phyloP scores from a whole-genome alignment of 2,113 vertebrate genomes.

The Gopherus flavomarginatus region DNA sequence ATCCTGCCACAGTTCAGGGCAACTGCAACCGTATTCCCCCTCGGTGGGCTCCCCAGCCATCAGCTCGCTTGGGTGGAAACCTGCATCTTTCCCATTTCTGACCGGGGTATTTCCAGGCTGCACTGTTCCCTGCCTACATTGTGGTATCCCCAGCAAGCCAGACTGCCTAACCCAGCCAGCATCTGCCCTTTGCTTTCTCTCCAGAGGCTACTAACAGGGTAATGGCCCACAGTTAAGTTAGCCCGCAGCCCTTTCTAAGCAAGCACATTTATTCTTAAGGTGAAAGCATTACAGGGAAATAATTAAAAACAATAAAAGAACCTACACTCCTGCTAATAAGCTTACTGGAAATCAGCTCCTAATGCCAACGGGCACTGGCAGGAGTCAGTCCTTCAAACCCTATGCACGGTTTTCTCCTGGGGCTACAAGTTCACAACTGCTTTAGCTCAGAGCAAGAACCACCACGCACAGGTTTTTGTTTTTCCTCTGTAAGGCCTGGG shows the following conservation, averaged over 20 bases:
- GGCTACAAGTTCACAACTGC: too few species aligned
- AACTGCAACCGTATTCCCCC: too few species aligned
- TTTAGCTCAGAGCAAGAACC: too few species aligned
- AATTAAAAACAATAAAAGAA: neutral
- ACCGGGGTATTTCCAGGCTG: neutral
- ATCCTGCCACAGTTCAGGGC: too few species aligned
- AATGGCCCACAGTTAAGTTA: too few species aligned
- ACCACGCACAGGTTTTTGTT: too few species aligned
- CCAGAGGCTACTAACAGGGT: neutral
- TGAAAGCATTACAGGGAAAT: neutral
- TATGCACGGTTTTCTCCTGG: too few species aligned
- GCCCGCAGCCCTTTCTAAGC: neutral
- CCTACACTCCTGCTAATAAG: neutral
- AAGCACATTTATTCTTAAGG: neutral
- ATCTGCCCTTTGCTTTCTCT: neutral
- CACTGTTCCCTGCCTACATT: neutral
- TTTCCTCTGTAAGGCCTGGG: too few species aligned
- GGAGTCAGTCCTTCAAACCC: too few species aligned
- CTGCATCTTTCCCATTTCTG: neutral
- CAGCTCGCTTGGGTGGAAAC: too few species aligned
- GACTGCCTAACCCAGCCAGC: neutral
- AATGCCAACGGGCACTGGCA: neutral
- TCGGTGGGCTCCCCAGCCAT: neutral
- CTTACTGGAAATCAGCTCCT: neutral
- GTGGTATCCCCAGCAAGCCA: neutral